Percentiles rank a stretch among this genome's conserved stretches.
phyloP scores from a whole-genome alignment of 2,888 invertebrate genomes.

The Lagria hirta region DNA sequence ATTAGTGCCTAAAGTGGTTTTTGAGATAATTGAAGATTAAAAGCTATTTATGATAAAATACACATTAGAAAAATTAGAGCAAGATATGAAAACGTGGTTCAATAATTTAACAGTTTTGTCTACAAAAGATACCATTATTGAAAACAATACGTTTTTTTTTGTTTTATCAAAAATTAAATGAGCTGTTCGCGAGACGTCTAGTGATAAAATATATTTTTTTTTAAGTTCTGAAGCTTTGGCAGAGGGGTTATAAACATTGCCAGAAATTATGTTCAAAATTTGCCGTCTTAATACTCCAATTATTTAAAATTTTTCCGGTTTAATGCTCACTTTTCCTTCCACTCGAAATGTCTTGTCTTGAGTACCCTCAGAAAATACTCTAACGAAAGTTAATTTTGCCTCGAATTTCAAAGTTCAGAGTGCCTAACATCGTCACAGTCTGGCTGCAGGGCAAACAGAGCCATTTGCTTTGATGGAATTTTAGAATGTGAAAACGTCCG shows the following conservation, averaged over 20 bases:
- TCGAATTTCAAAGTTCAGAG: conserved; percentile 24
- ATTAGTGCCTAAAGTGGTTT: no score
- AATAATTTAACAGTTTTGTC: no score
- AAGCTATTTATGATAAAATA: no score
- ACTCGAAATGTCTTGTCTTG: conserved; percentile 25
- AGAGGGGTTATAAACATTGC: conserved; percentile 7
- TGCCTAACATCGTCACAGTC: conserved; percentile 21
- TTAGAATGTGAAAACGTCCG: conserved; percentile 26
- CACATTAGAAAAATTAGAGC: no score
- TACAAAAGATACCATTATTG: no score
- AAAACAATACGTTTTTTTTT: no score
- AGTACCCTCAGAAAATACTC: conserved; percentile 22
- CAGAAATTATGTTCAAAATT: conserved; percentile 8
- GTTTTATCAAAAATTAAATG: no score
- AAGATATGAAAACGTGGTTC: no score
- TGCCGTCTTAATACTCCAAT: conserved; percentile 23
- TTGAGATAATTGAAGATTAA: no score
- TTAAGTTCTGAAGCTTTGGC: no score
- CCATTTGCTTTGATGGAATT: conserved; percentile 22
- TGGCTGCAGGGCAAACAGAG: conserved; percentile 19
- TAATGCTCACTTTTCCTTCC: conserved; percentile 27
- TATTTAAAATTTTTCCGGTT: conserved; percentile 29
- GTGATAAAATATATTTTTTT: no score
- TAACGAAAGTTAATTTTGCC: conserved; percentile 31
- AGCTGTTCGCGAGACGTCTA: no score